Evolutionary conservation across 2,113 vertebrate species (phyloP), one percentile per base, ranked within the genome.

Genomic region (Gobiocypris rarus): DNA sequence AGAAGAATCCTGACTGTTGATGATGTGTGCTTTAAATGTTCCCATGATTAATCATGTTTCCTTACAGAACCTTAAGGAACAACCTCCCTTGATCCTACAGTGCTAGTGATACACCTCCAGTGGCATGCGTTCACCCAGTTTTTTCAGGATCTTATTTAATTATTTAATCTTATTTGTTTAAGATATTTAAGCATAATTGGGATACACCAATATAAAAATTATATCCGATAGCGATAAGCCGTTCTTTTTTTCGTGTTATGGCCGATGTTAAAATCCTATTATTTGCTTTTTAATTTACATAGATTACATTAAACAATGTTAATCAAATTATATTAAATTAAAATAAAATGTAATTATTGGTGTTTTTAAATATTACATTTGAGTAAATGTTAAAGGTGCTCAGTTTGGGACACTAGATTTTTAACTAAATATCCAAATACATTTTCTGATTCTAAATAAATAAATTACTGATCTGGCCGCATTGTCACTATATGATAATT

Each of bases 11-110:
- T 86, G 77, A 6, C 74, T 85, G 56, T 22, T 7, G 9, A 45
- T 83, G 71, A 71, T 50, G 48, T 84, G 82, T 63, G 74, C 52
- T 79, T 81, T 65, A 78, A 19, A 56, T 45, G 34, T 67, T 45
- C 61, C 45, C 15, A 26, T 83, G 86, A 88, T 79, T 69, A 65
- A 83, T 69, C 56, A 61, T 58, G 82, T 83, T 86, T 87, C 89
- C 87, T 89, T 76, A 87, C 67, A 59, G n/a, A 41, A 88, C 87
- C 87, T 87, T 65, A 61, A 34, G 7, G 54, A 83, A 19, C 69
- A 61, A 48, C 7, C 26, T 61, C 78, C 3, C 48, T 81, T 4
- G 43, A 69, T 38, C 56, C 50, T 73, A 50, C 38, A 63, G 43
- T 63, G 14, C 9, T 41, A 58, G 31, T 65, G 67, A 45, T 54